Base-by-base conservation (phyloP, 2,888 invertebrate species). In the Napeogenes sylphis region DNA sequence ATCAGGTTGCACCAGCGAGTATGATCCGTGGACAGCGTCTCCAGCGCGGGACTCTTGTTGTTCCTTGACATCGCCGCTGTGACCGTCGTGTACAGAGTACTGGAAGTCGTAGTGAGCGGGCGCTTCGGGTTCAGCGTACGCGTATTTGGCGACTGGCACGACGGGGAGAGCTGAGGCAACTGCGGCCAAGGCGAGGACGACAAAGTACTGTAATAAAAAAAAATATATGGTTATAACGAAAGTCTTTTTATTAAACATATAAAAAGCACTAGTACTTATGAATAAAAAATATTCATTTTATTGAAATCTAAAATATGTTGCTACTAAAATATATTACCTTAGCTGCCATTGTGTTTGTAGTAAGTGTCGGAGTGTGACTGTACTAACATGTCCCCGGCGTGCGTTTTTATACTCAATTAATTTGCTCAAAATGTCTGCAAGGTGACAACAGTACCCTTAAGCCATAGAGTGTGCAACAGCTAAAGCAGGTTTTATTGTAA, bases 1-100 rank as follows among this genome's bases (percentile, higher is more conserved):
- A 56, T 90, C 90, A 65, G 89, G 88, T 65, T 90, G 89, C 45
- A 90, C 77, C 12, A 90, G 81, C 8, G 90, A 87, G 42, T 42
- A 42, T 42, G 42, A 42, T 42, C 42, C 47, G 14, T 47, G 47
- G 47, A 47, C 47, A 21, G 13, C 47, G 21, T 90, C 85, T 2
- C 89, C 89, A 68, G 75, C 71, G 68, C 90, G 89, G 60, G 79
- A 73, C 69, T 90, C 90, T 70, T 85, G 80, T 77, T 89, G 90
- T 70, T 88, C 79, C 75, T 90, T 90, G 68, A 87, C 75, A 75
- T 90, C 90, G 2, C 89, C 89, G 72, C 75, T 84, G 73, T 84
- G 83, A 2, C 75, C 72, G 69, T 90, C 90, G 63, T 87, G 85
- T 59, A 90, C 87, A 63, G 87, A 84, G 80, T 90, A 89, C 42